Evolutionary conservation across 2,113 vertebrate genomes (phyloP).

Genomic region (Xiphophorus hellerii): DNA sequence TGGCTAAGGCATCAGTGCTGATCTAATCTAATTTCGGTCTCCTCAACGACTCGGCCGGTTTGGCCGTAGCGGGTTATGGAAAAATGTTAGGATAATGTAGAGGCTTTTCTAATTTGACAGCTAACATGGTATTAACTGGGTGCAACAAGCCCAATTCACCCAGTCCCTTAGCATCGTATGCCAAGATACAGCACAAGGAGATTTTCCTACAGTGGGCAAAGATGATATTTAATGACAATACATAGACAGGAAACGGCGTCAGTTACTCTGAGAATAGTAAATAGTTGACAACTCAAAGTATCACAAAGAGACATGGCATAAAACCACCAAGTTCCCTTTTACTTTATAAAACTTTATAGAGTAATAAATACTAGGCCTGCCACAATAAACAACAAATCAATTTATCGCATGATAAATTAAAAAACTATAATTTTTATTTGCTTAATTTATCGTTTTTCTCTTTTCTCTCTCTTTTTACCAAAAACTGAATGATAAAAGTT

Average conservation of each 20-base stretch:
- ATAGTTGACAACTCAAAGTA: no score
- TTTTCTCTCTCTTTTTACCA: no score
- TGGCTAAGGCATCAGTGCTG: slow-evolving; percentile 69
- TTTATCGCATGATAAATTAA: no score
- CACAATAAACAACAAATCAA: no score
- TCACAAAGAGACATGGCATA: not conserved
- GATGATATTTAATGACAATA: not conserved
- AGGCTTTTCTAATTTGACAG: slow-evolving; percentile 72
- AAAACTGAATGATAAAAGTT: no score
- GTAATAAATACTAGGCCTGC: not conserved
- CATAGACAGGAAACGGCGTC: not conserved
- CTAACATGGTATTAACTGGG: slow-evolving; percentile 66
- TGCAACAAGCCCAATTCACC: slow-evolving; percentile 31
- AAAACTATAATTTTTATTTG: no score
- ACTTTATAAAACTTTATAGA: not conserved
- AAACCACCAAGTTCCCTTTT: not conserved
- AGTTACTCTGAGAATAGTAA: no score
- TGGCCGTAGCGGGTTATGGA: slow-evolving; percentile 60
- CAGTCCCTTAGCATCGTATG: not conserved
- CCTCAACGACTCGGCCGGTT: slow-evolving; percentile 42
- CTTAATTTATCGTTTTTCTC: no score
- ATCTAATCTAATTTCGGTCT: slow-evolving; percentile 75
- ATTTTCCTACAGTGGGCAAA: not conserved
- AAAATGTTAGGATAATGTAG: slow-evolving; percentile 70
- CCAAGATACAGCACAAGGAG: not conserved